Conservation (phyloP, 2,113 vertebrate genomes). For the Eolophus roseicapilla region DNA sequence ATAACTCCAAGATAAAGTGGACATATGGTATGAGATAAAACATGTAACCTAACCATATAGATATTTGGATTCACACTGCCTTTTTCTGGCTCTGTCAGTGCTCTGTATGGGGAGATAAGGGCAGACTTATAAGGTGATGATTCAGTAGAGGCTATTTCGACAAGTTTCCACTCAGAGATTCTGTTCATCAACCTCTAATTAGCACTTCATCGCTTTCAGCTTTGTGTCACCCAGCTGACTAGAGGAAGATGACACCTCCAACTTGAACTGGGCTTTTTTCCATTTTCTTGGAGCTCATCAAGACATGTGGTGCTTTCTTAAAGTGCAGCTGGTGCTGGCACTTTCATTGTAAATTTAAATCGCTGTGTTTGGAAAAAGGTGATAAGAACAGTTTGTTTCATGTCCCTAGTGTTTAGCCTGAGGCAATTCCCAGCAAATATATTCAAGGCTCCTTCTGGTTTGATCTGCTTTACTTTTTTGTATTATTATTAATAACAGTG, state of each 20-base stretch:
- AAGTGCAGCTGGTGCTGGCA: conserved; percentile 79
- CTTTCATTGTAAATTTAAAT: conserved; percentile 79
- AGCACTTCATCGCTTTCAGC: conserved; percentile 81
- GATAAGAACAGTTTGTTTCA: conserved; percentile 80
- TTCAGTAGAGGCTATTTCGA: conserved; percentile 66
- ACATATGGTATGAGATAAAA: conserved; percentile 44
- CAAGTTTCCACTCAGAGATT: conserved; percentile 71
- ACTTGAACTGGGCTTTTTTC: conserved; percentile 76
- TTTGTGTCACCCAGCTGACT: conserved; percentile 77
- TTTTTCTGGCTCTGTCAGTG: not conserved
- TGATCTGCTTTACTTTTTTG: conserved; percentile 60
- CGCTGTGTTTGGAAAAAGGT: conserved; percentile 76
- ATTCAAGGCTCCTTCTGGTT: conserved; percentile 73
- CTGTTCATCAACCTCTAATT: conserved; percentile 80
- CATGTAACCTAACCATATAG: conserved; percentile 6
- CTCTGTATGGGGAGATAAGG: conserved; percentile 44
- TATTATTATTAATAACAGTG: conserved; percentile 57
- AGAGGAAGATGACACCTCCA: conserved; percentile 76
- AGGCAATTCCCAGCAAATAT: conserved; percentile 71
- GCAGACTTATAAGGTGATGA: conserved; percentile 47
- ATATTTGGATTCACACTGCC: conserved; percentile 37
- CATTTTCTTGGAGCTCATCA: conserved; percentile 74
- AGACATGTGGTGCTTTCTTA: conserved; percentile 79
- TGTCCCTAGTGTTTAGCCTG: conserved; percentile 75
- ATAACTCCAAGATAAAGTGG: not conserved